phyloP scores from a whole-genome alignment of 2,888 invertebrate genomes.

The Deilephila elpenor region DNA sequence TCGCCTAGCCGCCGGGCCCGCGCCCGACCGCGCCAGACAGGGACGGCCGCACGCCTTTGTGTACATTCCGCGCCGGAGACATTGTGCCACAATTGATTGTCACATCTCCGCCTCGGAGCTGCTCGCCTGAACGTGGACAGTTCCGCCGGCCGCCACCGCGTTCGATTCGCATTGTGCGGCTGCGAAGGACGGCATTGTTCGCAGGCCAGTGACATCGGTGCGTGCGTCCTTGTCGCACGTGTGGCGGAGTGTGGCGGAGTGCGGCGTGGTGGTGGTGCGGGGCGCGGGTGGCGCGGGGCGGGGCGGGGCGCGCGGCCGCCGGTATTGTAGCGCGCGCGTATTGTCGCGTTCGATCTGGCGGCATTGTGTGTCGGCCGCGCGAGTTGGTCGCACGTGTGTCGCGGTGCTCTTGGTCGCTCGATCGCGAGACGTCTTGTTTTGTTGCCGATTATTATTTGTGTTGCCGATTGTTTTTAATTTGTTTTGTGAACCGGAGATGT shows the following conservation, averaged over 20 bases:
- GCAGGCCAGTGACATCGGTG: constrained; percentile 83
- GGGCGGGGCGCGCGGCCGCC: constrained; percentile 34
- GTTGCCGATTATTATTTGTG: constrained; percentile 61
- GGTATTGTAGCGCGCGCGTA: constrained; percentile 84
- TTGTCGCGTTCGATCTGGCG: constrained; percentile 84
- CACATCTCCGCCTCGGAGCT: constrained; percentile 43
- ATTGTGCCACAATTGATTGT: constrained; percentile 82
- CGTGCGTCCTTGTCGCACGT: constrained; percentile 82
- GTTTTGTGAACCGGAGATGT: constrained; percentile 40
- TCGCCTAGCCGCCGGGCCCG: constrained; percentile 69
- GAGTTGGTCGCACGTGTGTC: constrained; percentile 67
- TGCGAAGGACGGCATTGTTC: constrained; percentile 79
- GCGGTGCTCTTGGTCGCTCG: constrained; percentile 62
- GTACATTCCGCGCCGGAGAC: constrained; percentile 80
- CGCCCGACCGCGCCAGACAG: constrained; percentile 70
- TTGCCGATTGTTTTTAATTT: constrained; percentile 50
- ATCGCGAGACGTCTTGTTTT: constrained; percentile 67
- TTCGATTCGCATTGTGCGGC: constrained; percentile 57
- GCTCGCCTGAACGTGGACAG: neutral
- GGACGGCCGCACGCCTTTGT: constrained; percentile 81
- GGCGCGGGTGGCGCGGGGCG: constrained; percentile 57
- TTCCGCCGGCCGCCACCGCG: constrained; percentile 45
- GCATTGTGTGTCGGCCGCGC: constrained; percentile 80
- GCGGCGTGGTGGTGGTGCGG: constrained; percentile 63
- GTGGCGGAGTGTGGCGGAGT: constrained; percentile 65